These are phyloP conservation scores for Leuciscus idus DNA, from an alignment of 2,113 vertebrate species.

Conservation along the genomic window DNA sequence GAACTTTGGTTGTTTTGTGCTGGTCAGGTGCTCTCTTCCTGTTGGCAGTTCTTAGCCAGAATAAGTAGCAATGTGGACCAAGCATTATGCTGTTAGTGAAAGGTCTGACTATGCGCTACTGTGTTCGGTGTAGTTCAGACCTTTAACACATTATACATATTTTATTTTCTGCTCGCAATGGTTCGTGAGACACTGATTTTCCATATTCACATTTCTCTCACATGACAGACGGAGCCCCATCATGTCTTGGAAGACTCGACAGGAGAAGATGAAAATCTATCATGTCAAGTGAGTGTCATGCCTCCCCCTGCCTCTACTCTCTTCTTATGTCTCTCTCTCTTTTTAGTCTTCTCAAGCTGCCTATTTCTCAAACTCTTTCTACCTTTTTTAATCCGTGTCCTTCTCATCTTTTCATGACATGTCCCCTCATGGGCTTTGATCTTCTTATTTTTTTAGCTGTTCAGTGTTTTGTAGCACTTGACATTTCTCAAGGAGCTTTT, in stretches of 20 bases:
- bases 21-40: background rate
- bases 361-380: conserved; percentile 4
- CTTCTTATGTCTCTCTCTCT: background rate
- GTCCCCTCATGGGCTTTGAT: background rate
- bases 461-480: conserved; percentile 34
- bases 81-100: background rate
- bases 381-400: background rate
- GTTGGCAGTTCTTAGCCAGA: background rate
- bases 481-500: conserved; percentile 25
- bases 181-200: conserved; percentile 3
- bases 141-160: background rate
- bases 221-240: conserved; percentile 51
- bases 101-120: background rate
- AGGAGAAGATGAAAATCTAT: conserved; percentile 55
- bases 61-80: background rate
- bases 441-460: background rate
- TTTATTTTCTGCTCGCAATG: background rate
- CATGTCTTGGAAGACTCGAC: conserved; percentile 57
- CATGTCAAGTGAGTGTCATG: conserved; percentile 54
- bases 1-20: conserved; percentile 6
- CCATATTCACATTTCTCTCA: conserved; percentile 2
- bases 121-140: background rate
- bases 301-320: background rate
- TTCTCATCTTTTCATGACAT: background rate
- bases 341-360: background rate